Base-by-base conservation (phyloP, 92 coral and sea anemone genomes). In the Actinostola sp. region DNA sequence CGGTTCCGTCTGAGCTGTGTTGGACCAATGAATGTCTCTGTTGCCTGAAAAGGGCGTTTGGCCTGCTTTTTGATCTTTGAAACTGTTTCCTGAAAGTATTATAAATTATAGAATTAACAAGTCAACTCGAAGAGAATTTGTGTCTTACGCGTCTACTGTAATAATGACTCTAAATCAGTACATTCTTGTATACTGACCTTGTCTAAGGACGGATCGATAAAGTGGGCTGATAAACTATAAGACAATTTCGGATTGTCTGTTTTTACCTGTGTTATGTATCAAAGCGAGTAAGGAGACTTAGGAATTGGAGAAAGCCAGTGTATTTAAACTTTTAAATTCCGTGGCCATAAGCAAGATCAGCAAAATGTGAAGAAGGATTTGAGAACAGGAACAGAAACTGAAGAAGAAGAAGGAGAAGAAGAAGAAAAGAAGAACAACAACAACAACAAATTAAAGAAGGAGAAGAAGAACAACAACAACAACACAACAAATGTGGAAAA, bases 31-130 rank as follows among this genome's bases (percentile, higher is more conserved):
- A 38, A 52, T 30, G 41, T 17, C 48, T 1, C 31, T 50, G 0
- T 21, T 68, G 21, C 57, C 51, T 68, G 74, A 68, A 61, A 68
- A 68, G 61, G 61, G 46, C 61, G 24, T 68, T 68, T 68, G 74
- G 61, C 74, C 58, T 68, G 28, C 50, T 49, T 68, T 68, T 51
- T 50, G 57, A 68, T 68, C 74, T 45, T 34, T 15, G n/a, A 51
- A 51, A 51, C 61, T 68, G 74, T 30, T 68, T 68, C 74, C 74
- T 68, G 74, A 50, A 32, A 24, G 74, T 48, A 50, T 68, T 51
- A 68, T 25, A 68, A 66, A 68, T 68, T 44, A 68, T 39, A 68
- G 74, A 68, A 68, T 68, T 68, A 68, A 25, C 74, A 50, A 50
- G 21, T 33, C 21, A 45, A 64, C 19, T 64, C 52, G 15, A 51